Evolutionary conservation across 2,888 invertebrate species (phyloP).

Genomic region (Ferrisia virgata): DNA sequence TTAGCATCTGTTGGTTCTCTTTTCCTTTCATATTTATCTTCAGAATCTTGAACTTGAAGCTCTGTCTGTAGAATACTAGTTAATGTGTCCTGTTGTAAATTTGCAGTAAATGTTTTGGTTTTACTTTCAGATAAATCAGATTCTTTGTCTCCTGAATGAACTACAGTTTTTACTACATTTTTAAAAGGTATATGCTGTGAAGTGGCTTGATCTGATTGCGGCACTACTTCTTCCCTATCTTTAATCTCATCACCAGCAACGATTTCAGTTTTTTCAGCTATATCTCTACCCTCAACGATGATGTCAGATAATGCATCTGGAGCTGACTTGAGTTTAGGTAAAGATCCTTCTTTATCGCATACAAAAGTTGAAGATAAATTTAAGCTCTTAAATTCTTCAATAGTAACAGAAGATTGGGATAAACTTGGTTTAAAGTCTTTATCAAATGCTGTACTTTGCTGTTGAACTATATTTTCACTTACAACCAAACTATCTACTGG

Average conservation of each 20-base stretch:
- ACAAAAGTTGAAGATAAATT: not conserved
- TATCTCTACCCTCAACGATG: constrained; percentile 23
- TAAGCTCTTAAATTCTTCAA: not conserved
- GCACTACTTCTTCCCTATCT: constrained; percentile 51
- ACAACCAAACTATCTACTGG: constrained; percentile 4
- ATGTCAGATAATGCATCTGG: not conserved
- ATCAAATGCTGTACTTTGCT: constrained; percentile 39
- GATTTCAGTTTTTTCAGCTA: constrained; percentile 29
- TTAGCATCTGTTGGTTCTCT: not conserved
- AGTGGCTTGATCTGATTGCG: constrained; percentile 55
- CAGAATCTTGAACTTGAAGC: constrained; percentile 54
- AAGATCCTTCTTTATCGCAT: not conserved
- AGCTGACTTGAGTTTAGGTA: not conserved
- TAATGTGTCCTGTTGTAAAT: constrained; percentile 10
- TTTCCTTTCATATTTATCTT: constrained; percentile 53
- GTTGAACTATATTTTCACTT: not conserved
- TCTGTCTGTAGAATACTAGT: constrained; percentile 55
- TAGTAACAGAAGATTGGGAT: not conserved
- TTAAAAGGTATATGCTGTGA: constrained; percentile 52
- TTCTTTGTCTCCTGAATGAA: constrained; percentile 8
- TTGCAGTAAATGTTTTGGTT: not conserved
- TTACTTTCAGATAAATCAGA: not conserved
- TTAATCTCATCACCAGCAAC: not conserved
- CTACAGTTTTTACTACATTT: constrained; percentile 52
- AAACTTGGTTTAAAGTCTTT: constrained; percentile 48